Evolutionary conservation across 2,888 invertebrate species (phyloP).

Genomic region (Drosophila robusta): DNA sequence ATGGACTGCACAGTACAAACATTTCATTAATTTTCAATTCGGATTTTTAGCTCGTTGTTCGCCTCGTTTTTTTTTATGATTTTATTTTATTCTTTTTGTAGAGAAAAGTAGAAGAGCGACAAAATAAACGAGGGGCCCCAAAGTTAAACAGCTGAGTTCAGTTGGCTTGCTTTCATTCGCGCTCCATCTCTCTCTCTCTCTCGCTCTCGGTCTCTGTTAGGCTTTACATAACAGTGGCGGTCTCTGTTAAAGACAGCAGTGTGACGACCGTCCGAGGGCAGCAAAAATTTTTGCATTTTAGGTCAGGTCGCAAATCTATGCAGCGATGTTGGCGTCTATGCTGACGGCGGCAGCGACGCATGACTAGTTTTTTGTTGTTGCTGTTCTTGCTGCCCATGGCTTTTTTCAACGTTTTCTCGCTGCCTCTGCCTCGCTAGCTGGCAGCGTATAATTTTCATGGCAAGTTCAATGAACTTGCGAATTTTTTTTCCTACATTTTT

Average conservation of each 20-base stretch:
- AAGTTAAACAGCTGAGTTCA: constrained; percentile 39
- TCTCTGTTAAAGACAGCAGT: constrained; percentile 54
- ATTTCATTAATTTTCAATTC: constrained; percentile 26
- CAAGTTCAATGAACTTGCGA: constrained; percentile 84
- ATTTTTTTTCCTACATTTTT: constrained; percentile 57
- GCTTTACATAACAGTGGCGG: constrained; percentile 54
- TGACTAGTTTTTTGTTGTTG: constrained; percentile 62
- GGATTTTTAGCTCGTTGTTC: constrained; percentile 1
- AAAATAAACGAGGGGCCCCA: constrained; percentile 15
- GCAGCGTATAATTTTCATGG: constrained; percentile 69
- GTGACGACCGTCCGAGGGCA: constrained; percentile 31
- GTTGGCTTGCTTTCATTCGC: constrained; percentile 4
- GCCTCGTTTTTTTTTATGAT: constrained; percentile 1
- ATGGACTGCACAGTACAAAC: constrained; percentile 9
- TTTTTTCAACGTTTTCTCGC: constrained; percentile 43
- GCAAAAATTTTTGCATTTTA: constrained; percentile 82
- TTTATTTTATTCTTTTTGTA: neutral
- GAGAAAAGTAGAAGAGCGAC: constrained; percentile 13
- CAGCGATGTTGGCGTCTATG: constrained; percentile 48
- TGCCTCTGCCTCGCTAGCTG: constrained; percentile 44
- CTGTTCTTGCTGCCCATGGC: constrained; percentile 15
- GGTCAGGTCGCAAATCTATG: constrained; percentile 84
- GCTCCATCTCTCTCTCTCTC: constrained; percentile 3
- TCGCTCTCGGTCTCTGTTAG: constrained; percentile 12
- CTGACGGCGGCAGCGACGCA: constrained; percentile 60